Conservation (phyloP, 2,888 invertebrate species). For the Osmoderma eremita region DNA sequence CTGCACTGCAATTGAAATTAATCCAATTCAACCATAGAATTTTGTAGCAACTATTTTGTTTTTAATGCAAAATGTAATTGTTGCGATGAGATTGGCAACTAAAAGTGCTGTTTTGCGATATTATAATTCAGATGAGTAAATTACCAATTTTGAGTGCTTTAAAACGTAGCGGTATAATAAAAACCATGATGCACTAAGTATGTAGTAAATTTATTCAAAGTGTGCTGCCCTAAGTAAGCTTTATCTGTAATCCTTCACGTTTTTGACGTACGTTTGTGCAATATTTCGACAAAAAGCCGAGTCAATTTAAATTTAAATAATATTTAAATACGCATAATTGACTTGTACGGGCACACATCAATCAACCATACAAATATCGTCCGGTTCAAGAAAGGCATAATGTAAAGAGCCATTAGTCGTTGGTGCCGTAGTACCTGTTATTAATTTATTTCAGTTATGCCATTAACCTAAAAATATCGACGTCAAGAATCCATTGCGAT, state of each 20-base stretch:
- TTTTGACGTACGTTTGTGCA: slow-evolving; percentile 8
- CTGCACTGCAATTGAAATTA: too few relatives aligned
- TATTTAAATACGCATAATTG: slow-evolving; percentile 13
- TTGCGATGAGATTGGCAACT: too few relatives aligned
- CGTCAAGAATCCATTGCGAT: slow-evolving; percentile 32
- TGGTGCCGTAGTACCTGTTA: neutral
- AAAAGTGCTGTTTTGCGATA: too few relatives aligned
- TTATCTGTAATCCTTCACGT: neutral
- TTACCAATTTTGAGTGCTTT: too few relatives aligned
- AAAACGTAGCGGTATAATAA: too few relatives aligned
- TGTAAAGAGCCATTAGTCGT: slow-evolving; percentile 21
- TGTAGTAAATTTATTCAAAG: too few relatives aligned
- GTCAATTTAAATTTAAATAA: slow-evolving; percentile 21
- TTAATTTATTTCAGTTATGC: slow-evolving; percentile 27
- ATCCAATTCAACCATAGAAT: too few relatives aligned
- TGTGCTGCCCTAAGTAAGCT: too few relatives aligned
- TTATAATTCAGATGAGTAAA: too few relatives aligned
- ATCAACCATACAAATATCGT: slow-evolving; percentile 24
- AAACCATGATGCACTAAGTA: too few relatives aligned
- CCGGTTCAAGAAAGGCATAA: slow-evolving; percentile 3
- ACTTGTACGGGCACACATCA: neutral
- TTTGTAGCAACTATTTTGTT: too few relatives aligned
- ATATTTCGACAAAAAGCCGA: neutral
- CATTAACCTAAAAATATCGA: slow-evolving; percentile 25
- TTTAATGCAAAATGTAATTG: too few relatives aligned